These are phyloP conservation scores for Haliclona indistincta DNA, from an alignment of 37 sponge, comb jelly and placozoan genomes.

Conservation along the genomic window DNA sequence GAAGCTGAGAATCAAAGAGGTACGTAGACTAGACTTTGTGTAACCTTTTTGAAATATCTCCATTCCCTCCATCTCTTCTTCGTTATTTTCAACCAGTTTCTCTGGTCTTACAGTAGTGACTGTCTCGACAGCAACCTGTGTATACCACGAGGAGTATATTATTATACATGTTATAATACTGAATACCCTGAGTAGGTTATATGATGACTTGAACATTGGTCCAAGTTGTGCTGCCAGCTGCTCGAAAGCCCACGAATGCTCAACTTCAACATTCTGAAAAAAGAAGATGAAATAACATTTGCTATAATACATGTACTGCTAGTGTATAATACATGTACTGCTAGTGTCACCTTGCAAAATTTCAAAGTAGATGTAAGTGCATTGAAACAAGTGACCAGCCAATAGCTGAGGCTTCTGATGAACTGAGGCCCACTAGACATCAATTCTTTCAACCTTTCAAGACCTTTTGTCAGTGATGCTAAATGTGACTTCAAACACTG, in stretches of 20 bases:
- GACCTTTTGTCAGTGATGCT: too few relatives aligned
- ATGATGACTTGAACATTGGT: constrained; percentile 23
- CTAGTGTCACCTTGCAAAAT: too few relatives aligned
- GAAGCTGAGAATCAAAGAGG: not conserved
- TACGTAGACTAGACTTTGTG: not conserved
- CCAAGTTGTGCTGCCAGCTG: not conserved
- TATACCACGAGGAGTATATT: not conserved
- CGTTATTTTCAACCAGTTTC: not conserved
- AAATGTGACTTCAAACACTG: too few relatives aligned
- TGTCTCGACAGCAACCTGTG: not conserved
- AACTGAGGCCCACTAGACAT: too few relatives aligned
- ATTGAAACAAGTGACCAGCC: too few relatives aligned
- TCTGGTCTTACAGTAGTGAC: not conserved
- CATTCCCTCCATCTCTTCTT: too few relatives aligned
- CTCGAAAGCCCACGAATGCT: not conserved
- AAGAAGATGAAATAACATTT: too few relatives aligned
- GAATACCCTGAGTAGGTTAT: constrained; percentile 20
- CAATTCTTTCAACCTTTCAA: too few relatives aligned
- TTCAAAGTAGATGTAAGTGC: too few relatives aligned
- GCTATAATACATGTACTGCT: too few relatives aligned
- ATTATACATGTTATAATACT: not conserved
- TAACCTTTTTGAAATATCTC: not conserved
- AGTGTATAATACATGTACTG: too few relatives aligned
- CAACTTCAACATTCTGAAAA: constrained; percentile 23
- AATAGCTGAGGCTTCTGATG: too few relatives aligned